phyloP scores from a whole-genome alignment of 2,113 vertebrate genomes.

The Protobothrops mucrosquamatus region DNA sequence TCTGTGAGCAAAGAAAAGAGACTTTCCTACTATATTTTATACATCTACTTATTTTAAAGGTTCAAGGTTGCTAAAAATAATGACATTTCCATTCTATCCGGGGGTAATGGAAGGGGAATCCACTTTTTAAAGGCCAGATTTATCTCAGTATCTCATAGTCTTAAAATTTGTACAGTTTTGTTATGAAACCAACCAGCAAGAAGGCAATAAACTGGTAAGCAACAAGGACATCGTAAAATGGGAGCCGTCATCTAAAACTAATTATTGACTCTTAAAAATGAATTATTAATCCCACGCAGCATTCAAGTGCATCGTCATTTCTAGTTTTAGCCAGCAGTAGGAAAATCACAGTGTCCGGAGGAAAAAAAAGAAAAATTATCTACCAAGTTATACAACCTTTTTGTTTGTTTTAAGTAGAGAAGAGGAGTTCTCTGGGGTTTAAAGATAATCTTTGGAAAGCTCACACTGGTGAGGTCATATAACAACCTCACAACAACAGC shows the following conservation, averaged over 20 bases:
- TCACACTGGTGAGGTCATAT: background rate
- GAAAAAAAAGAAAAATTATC: background rate
- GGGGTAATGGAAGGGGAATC: background rate
- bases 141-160: background rate
- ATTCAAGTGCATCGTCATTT: background rate
- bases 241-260: background rate
- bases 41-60: background rate
- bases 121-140: background rate
- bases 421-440: background rate
- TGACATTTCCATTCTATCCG: background rate
- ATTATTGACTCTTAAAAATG: background rate
- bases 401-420: background rate
- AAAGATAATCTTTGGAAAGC: background rate
- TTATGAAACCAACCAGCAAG: background rate
- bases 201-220: slow-evolving; percentile 2
- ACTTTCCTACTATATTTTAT: background rate
- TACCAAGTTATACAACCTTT: background rate
- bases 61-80: background rate
- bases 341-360: background rate
- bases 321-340: background rate
- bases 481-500: background rate
- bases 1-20: background rate
- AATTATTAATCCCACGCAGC: slow-evolving; percentile 9
- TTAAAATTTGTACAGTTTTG: background rate
- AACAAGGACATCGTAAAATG: slow-evolving; percentile 4